phyloP scores from a whole-genome alignment of 2,888 invertebrate species.

The Thereva nobilitata region DNA sequence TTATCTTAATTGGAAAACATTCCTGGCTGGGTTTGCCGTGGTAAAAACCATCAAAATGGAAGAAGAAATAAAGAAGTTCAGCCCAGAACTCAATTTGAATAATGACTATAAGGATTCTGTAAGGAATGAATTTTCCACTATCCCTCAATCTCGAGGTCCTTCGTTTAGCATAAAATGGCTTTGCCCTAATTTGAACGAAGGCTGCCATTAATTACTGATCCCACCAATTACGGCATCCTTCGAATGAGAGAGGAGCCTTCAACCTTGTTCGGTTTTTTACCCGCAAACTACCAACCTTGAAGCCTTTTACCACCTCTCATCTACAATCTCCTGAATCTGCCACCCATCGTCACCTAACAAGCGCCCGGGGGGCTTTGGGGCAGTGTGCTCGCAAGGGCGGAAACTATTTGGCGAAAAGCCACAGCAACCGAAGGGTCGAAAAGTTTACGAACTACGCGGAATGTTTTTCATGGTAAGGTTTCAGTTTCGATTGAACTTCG shows the following conservation, averaged over 20 bases:
- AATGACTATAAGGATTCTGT: conserved; percentile 19
- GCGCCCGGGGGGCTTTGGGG: too few relatives aligned
- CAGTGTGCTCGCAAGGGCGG: too few relatives aligned
- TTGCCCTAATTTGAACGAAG: conserved; percentile 24
- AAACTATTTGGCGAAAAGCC: too few relatives aligned
- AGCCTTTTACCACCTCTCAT: too few relatives aligned
- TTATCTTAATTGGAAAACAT: conserved; percentile 32
- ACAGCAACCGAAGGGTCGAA: too few relatives aligned
- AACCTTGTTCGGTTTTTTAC: too few relatives aligned
- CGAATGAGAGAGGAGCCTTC: neutral
- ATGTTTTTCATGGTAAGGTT: too few relatives aligned
- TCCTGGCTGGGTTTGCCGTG: conserved; percentile 8
- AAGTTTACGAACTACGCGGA: too few relatives aligned
- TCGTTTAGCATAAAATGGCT: conserved; percentile 27
- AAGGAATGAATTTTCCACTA: conserved; percentile 1
- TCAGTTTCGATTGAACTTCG: too few relatives aligned
- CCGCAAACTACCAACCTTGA: too few relatives aligned
- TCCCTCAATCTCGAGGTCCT: neutral
- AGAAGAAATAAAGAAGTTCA: neutral
- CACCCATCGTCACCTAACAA: too few relatives aligned
- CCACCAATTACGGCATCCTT: conserved; percentile 32
- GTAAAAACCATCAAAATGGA: conserved; percentile 30
- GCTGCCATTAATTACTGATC: conserved; percentile 37
- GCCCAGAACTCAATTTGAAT: conserved; percentile 33
- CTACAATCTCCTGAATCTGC: too few relatives aligned